Percentiles rank a stretch among this genome's conserved stretches.
Evolutionary conservation across 2,113 vertebrate species (phyloP).

Genomic region (Chrysochloris asiatica): DNA sequence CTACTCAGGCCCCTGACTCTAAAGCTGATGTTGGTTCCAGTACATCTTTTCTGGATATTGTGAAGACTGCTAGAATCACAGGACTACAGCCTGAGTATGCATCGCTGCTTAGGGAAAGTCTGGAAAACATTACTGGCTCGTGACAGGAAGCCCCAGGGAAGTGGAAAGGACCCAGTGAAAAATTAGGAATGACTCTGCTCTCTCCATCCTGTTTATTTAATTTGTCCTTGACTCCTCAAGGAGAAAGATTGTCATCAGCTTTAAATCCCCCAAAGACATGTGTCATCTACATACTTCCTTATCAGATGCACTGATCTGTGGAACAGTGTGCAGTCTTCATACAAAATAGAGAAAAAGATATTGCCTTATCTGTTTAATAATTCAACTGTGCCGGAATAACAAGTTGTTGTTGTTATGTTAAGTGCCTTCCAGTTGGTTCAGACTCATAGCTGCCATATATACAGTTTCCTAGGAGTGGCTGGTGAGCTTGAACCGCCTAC

Average conservation of each 20-base stretch:
- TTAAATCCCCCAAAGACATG: not conserved
- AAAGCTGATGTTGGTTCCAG: not conserved
- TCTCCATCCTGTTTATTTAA: not conserved
- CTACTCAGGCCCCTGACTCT: not conserved
- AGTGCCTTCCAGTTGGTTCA: too few relatives aligned
- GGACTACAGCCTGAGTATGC: not conserved
- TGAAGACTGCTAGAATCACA: not conserved
- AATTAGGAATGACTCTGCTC: not conserved
- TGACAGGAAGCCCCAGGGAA: not conserved
- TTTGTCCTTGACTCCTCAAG: not conserved
- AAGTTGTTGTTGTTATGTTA: too few relatives aligned
- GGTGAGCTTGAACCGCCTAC: too few relatives aligned
- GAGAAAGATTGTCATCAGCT: not conserved
- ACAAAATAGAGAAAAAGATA: not conserved
- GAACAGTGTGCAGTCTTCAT: not conserved
- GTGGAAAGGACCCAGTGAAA: not conserved
- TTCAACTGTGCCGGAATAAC: not conserved
- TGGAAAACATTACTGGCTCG: not conserved
- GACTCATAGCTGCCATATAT: too few relatives aligned
- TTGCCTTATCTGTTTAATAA: not conserved
- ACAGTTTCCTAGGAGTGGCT: too few relatives aligned
- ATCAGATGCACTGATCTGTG: not conserved
- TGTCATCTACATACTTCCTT: not conserved
- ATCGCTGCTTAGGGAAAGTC: not conserved
- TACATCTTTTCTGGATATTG: not conserved